Percentiles rank a stretch among this genome's conserved stretches.
phyloP scores from a whole-genome alignment of 1,140 invertebrate genomes.

The Capitella teleta region DNA sequence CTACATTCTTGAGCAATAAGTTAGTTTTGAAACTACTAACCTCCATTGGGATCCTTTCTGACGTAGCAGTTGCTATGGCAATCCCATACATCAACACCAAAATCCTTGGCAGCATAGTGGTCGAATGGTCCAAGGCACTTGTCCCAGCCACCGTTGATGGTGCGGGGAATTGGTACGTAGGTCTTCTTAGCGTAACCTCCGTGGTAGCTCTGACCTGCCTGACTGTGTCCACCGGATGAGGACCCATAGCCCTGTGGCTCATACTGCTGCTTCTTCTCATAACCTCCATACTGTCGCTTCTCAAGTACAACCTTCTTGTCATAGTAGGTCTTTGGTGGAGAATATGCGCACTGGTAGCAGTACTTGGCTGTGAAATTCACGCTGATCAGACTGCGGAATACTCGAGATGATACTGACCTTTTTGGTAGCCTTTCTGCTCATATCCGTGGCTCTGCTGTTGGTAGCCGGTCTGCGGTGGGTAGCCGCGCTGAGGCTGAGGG shows the following conservation, averaged over 20 bases:
- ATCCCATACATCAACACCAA: constrained; percentile 10
- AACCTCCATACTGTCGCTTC: constrained; percentile 1
- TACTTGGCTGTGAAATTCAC: constrained; percentile 8
- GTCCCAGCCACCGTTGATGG: constrained; percentile 10
- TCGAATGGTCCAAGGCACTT: constrained; percentile 11
- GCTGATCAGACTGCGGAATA: too few relatives aligned
- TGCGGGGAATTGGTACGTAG: background rate
- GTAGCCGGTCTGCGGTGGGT: too few relatives aligned
- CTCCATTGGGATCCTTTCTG: constrained; percentile 7
- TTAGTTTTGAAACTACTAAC: constrained; percentile 1
- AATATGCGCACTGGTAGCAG: constrained; percentile 12
- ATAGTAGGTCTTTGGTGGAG: constrained; percentile 10
- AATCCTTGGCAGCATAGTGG: constrained; percentile 8
- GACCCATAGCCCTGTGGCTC: background rate
- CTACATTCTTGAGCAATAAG: too few relatives aligned
- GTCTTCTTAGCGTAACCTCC: constrained; percentile 6
- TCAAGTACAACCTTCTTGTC: constrained; percentile 7
- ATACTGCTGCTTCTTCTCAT: constrained; percentile 4
- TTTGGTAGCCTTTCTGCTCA: too few relatives aligned
- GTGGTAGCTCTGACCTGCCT: background rate
- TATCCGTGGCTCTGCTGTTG: too few relatives aligned
- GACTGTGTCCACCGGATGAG: background rate
- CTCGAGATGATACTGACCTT: too few relatives aligned
- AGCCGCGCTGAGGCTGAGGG: too few relatives aligned
- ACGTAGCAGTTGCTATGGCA: constrained; percentile 10